A percentile compares a stretch with the other conserved stretches of the same genome.
Conservation (phyloP, 1,140 invertebrate species). For the Drosophila carrolli region DNA sequence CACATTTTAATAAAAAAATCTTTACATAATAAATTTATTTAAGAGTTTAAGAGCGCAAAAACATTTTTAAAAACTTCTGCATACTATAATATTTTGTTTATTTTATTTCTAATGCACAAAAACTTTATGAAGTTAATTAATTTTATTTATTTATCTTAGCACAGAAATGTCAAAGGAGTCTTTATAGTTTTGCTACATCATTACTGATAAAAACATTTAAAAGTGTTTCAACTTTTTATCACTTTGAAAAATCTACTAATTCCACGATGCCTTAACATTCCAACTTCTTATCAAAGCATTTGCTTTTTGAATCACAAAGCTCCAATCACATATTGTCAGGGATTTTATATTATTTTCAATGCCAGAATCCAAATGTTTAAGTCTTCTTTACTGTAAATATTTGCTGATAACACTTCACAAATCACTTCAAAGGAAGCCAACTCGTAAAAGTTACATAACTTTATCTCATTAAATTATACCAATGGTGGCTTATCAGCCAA, state of each 20-base stretch:
- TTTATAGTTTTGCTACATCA: not conserved
- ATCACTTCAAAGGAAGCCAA: too few relatives aligned
- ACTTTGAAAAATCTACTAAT: not conserved
- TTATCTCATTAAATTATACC: not conserved
- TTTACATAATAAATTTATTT: too few relatives aligned
- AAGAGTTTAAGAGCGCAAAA: too few relatives aligned
- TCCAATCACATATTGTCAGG: slow-evolving; percentile 1
- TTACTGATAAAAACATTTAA: not conserved
- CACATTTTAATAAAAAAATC: too few relatives aligned
- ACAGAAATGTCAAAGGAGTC: too few relatives aligned
- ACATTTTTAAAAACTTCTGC: too few relatives aligned
- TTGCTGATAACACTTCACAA: not conserved
- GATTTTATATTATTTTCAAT: not conserved
- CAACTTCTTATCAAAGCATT: slow-evolving; percentile 18
- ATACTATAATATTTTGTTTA: too few relatives aligned
- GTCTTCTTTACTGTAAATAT: not conserved
- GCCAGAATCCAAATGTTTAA: not conserved
- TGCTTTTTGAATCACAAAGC: slow-evolving; percentile 17
- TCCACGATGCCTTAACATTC: slow-evolving; percentile 16
- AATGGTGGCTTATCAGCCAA: not conserved
- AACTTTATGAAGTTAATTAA: not conserved
- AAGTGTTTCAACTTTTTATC: slow-evolving; percentile 17
- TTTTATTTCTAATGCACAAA: too few relatives aligned
- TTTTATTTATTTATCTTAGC: not conserved
- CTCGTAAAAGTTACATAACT: slow-evolving; percentile 9